Base-by-base conservation (phyloP, 2,888 invertebrate species). In the Plebejus melissa region DNA sequence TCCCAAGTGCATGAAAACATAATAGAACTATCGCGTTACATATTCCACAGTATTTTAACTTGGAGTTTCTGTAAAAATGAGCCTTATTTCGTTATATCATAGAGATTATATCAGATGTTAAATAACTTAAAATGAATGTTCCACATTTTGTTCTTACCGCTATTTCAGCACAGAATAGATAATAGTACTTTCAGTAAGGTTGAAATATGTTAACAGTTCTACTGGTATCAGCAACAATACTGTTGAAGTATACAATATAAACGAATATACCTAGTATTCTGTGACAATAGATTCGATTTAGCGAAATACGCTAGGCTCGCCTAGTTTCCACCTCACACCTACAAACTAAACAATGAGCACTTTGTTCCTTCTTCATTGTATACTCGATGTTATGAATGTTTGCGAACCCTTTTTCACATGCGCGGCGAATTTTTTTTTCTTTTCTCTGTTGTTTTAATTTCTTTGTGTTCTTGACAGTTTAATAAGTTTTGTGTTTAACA, bases 261-360 rank as follows among this genome's bases (percentile, higher is more conserved):
- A 22, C 22, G 22, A 22, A 22, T 22, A 22, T 22, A 22, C 22
- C 22, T 22, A 22, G 22, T 22, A 22, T 22, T 22, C 22, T 22
- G 22, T 22, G 22, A 22, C 22, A 22, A 65, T 65, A 65, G 65
- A 9, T 9, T 41, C 41, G 2, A 41, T 70, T n/a, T 22, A 70
- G 41, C 9, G 38, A 41, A 41, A 11, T 22, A n/a, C 70, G 41
- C 38, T 41, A 70, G 36, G 69, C 36, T 69, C 16, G 70, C 28
- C 41, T 41, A 70, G 70, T 70, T 70, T 70, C 69, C 41, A 13
- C 4, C 65, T 65, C 65, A 36, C 32, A 65, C 32, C 65, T 65
- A 13, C 32, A 65, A 65, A 36, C 22, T n/a, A 70, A 70, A 70
- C 70, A 70, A 70, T 41, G 70, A 38, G 5, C 60, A 60, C 65